These are phyloP conservation scores for Metopolophium dirhodum DNA, from an alignment of 1,140 invertebrate genomes.

Conservation along the genomic window DNA sequence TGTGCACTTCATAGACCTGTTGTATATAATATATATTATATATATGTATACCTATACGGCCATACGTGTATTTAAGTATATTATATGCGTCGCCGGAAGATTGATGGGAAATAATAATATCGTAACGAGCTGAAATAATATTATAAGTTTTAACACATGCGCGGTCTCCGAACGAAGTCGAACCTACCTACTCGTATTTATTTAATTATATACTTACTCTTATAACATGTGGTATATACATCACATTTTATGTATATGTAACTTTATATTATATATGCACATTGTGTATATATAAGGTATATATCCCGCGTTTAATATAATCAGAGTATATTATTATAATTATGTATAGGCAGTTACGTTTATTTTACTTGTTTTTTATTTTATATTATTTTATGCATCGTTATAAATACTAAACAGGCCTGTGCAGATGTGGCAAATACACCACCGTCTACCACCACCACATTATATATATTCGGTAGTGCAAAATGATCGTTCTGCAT, in stretches of 20 bases:
- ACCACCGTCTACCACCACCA: too few species aligned
- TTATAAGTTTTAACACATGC: background rate
- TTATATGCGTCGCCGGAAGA: background rate
- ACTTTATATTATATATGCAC: too few species aligned
- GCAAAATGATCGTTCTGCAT: background rate
- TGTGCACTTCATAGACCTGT: background rate
- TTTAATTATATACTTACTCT: background rate
- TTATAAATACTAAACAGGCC: background rate
- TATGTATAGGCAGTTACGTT: too few species aligned
- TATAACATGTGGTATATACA: background rate
- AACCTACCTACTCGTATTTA: background rate
- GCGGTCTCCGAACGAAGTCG: background rate
- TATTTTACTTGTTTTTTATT: too few species aligned
- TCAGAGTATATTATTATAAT: too few species aligned
- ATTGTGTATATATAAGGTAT: too few species aligned
- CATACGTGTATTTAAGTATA: background rate
- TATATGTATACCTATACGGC: background rate
- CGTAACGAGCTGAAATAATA: conserved; percentile 10
- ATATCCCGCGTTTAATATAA: too few species aligned
- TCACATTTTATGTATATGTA: background rate
- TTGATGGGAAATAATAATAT: conserved; percentile 18
- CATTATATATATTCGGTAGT: background rate
- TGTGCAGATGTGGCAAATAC: background rate
- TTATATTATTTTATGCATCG: background rate
- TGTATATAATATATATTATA: background rate